Percentiles rank a stretch among this genome's conserved stretches.
Evolutionary conservation across 2,113 vertebrate species (phyloP).

Genomic region (Rhinoderma darwinii): DNA sequence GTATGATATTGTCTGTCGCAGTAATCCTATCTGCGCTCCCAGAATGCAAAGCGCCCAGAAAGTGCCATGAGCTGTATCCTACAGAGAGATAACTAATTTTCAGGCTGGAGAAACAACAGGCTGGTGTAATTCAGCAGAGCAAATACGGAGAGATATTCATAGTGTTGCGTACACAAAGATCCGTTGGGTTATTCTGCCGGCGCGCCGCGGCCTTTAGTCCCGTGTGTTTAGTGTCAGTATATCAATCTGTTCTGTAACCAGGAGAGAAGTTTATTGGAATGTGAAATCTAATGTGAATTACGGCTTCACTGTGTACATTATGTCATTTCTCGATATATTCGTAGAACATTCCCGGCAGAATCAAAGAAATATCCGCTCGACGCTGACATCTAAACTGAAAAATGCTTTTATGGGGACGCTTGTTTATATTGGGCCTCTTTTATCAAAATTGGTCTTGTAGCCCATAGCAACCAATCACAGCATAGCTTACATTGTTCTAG

Average conservation of each 20-base stretch:
- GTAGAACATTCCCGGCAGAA: not conserved
- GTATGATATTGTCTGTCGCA: not conserved
- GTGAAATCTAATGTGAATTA: not conserved
- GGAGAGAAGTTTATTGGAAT: not conserved
- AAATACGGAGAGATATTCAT: not conserved
- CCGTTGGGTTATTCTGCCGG: not conserved
- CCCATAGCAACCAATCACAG: too few species aligned
- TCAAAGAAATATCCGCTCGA: not conserved
- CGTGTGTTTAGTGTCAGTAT: not conserved
- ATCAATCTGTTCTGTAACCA: conserved; percentile 23
- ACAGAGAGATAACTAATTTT: not conserved
- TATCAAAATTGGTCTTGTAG: too few species aligned
- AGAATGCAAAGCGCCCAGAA: not conserved
- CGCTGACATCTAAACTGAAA: too few species aligned
- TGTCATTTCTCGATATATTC: not conserved
- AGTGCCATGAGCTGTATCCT: not conserved
- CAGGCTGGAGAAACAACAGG: not conserved
- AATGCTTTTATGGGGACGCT: too few species aligned
- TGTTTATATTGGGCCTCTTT: too few species aligned
- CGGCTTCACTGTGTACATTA: not conserved
- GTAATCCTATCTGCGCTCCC: not conserved
- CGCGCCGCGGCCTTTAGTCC: not conserved
- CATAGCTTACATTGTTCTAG: too few species aligned
- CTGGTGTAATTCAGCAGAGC: not conserved
- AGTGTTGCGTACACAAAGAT: conserved; percentile 8